These are phyloP conservation scores for Platerodrilus igneus DNA, from an alignment of 2,888 invertebrate genomes.

Conservation along the genomic window DNA sequence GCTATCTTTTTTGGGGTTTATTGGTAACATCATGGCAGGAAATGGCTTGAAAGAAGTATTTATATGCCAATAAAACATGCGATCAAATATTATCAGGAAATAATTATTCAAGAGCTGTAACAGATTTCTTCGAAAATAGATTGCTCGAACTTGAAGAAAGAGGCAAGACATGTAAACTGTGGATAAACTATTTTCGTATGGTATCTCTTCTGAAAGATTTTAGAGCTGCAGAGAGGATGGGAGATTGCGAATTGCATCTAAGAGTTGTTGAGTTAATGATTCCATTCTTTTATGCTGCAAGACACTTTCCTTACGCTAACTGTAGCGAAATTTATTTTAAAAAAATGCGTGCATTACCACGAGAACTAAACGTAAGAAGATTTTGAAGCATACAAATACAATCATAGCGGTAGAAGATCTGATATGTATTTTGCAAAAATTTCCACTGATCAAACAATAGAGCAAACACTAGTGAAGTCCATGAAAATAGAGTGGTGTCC, in stretches of 20 bases:
- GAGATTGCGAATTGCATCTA: constrained; percentile 17
- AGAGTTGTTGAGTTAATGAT: too few relatives aligned
- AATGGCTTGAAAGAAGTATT: constrained; percentile 4
- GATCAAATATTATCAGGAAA: constrained; percentile 6
- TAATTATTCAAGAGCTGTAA: constrained; percentile 10
- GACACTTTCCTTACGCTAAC: constrained; percentile 29
- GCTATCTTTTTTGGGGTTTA: constrained; percentile 2
- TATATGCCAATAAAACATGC: constrained; percentile 5
- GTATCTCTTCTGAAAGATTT: constrained; percentile 14
- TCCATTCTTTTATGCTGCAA: constrained; percentile 19
- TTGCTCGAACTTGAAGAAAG: too few relatives aligned
- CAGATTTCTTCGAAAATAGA: too few relatives aligned
- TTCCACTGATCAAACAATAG: too few relatives aligned
- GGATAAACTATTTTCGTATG: constrained; percentile 8
- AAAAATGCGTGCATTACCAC: constrained; percentile 21
- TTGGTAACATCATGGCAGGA: constrained; percentile 5
- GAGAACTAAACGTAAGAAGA: too few relatives aligned
- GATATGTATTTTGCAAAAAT: too few relatives aligned
- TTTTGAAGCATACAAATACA: too few relatives aligned
- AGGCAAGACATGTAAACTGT: constrained; percentile 7
- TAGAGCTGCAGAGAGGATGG: constrained; percentile 22
- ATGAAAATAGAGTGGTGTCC: too few relatives aligned
- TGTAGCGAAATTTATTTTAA: constrained; percentile 26
- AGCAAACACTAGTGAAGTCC: too few relatives aligned
- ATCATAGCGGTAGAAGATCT: too few relatives aligned